These are phyloP conservation scores for Periplaneta americana DNA, from an alignment of 1,140 invertebrate species.

Conservation along the genomic window DNA sequence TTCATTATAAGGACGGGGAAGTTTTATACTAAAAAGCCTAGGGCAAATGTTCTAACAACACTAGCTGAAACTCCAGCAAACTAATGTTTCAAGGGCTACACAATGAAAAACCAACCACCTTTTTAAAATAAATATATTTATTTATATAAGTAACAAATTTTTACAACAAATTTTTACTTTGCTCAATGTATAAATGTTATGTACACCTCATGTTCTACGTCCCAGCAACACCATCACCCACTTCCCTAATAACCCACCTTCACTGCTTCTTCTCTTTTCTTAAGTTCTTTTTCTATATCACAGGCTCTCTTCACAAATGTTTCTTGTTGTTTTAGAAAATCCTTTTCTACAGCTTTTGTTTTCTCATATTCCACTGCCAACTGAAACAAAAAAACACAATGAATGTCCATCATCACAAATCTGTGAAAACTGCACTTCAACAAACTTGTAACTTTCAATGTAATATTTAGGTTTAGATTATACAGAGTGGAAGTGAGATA, in stretches of 20 bases:
- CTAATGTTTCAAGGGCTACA: too few species aligned
- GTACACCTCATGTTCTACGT: too few species aligned
- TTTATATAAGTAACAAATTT: too few species aligned
- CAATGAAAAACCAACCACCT: too few species aligned
- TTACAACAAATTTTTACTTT: too few species aligned
- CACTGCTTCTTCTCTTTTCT: not conserved
- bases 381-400: not conserved
- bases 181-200: too few species aligned
- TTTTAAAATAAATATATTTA: too few species aligned
- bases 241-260: not conserved
- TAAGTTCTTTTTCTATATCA: not conserved
- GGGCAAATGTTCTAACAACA: too few species aligned
- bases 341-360: not conserved
- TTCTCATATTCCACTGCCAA: not conserved
- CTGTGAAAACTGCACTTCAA: not conserved
- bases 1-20: too few species aligned
- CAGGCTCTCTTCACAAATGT: not conserved
- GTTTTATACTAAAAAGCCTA: too few species aligned
- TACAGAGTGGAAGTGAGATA: not conserved
- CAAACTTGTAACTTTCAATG: not conserved
- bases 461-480: not conserved
- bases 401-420: not conserved
- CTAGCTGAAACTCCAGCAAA: too few species aligned
- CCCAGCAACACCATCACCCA: too few species aligned
- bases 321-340: not conserved